Percentiles rank a stretch among this genome's conserved stretches.
These are phyloP conservation scores for Cardiocondyla obscurior DNA, from an alignment of 1,140 invertebrate genomes.

Conservation along the genomic window DNA sequence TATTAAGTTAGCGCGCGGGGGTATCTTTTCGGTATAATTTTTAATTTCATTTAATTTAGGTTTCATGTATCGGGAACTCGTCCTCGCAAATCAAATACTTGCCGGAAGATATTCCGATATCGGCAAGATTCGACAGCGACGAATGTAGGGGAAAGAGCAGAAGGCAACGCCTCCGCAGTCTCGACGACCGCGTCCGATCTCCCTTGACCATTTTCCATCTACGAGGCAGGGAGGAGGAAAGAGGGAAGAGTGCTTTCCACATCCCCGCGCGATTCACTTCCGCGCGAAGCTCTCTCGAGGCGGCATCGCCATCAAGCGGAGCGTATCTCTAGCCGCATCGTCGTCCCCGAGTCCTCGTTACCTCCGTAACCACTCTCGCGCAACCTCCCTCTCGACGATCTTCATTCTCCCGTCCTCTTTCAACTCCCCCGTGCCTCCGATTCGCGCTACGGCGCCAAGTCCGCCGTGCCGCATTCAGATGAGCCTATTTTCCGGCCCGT, in stretches of 20 bases:
- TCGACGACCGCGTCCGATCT: slow-evolving; percentile 20
- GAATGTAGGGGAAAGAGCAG: neutral
- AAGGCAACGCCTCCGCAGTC: neutral
- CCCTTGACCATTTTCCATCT: slow-evolving; percentile 52
- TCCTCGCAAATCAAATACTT: neutral
- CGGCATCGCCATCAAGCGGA: slow-evolving; percentile 46
- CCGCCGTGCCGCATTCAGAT: slow-evolving; percentile 75
- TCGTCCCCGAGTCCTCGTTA: slow-evolving; percentile 54
- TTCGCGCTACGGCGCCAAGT: slow-evolving; percentile 23
- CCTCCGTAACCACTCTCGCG: slow-evolving; percentile 38
- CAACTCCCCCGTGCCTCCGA: slow-evolving; percentile 39
- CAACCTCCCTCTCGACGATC: slow-evolving; percentile 47
- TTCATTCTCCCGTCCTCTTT: slow-evolving; percentile 60
- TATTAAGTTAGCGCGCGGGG: too few species aligned
- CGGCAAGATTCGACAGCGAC: neutral
- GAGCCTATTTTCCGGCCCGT: slow-evolving; percentile 78
- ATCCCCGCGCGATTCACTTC: slow-evolving; percentile 50
- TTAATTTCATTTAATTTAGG: neutral
- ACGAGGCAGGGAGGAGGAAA: neutral
- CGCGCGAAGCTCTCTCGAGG: slow-evolving; percentile 48
- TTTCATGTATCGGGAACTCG: neutral
- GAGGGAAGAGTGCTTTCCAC: slow-evolving; percentile 35
- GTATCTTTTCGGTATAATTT: too few species aligned
- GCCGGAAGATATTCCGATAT: too few species aligned
- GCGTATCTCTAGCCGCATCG: slow-evolving; percentile 55